Percentiles rank a stretch among this genome's conserved stretches.
Evolutionary conservation across 2,113 vertebrate genomes (phyloP).

Genomic region (Epinephelus lanceolatus): DNA sequence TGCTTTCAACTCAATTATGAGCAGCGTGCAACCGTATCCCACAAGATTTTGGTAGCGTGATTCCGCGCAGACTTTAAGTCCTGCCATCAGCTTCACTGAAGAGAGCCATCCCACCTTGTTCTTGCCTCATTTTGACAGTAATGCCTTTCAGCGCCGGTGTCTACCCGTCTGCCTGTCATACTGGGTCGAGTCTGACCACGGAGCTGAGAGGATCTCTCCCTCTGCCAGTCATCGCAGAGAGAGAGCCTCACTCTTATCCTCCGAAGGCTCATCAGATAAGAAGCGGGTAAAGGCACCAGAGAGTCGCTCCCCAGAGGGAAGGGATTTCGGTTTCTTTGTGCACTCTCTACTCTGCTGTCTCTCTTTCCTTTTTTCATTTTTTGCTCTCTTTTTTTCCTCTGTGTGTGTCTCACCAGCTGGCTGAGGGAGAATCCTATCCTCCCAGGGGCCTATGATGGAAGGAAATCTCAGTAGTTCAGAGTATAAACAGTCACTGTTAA

Average conservation of each 20-base stretch:
- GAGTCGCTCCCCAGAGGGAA: constrained; percentile 55
- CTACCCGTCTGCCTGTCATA: constrained; percentile 30
- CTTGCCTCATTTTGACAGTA: constrained; percentile 53
- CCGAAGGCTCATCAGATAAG: constrained; percentile 71
- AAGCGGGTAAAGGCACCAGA: constrained; percentile 49
- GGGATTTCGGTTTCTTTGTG: constrained; percentile 62
- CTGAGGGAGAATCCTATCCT: constrained; percentile 54
- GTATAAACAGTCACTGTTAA: constrained; percentile 57
- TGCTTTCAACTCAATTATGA: constrained; percentile 74
- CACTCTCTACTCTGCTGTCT: constrained; percentile 40
- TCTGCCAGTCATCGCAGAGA: constrained; percentile 28
- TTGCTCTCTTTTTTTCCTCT: constrained; percentile 22
- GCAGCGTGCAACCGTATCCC: constrained; percentile 43
- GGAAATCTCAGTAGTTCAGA: constrained; percentile 56
- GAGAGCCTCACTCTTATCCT: constrained; percentile 55
- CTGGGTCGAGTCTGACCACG: constrained; percentile 33
- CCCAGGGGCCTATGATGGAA: constrained; percentile 45
- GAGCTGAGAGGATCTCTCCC: constrained; percentile 41
- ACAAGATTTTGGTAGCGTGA: constrained; percentile 33
- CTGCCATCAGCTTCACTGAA: constrained; percentile 40
- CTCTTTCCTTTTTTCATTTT: constrained; percentile 29
- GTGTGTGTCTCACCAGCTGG: constrained; percentile 36
- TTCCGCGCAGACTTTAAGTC: constrained; percentile 37
- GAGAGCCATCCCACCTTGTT: constrained; percentile 47
- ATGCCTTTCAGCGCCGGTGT: constrained; percentile 39